Evolutionary conservation across 1,140 invertebrate species (phyloP), one percentile per base, ranked within the genome.

Genomic region (Linepithema humile): DNA sequence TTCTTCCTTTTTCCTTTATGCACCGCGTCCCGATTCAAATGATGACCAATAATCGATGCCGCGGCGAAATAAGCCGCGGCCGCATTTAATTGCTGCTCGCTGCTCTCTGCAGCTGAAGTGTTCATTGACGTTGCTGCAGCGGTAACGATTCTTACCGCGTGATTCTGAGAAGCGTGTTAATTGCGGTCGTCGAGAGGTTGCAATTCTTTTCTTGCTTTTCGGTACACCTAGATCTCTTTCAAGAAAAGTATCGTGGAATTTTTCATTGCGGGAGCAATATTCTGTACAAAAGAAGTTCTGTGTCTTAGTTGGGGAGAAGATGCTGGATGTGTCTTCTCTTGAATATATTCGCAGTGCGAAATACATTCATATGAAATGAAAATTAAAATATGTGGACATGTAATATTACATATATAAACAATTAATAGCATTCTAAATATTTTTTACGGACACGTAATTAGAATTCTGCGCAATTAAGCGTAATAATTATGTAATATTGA

Each of bases 11-110:
- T 3, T 50, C 35, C 45, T 38, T 26, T 15, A 32, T 32, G 45
- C 45, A 17, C 32, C 75, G 12, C 35, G 20, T 55, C 35, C 55
- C 64, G 12, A 70, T 80, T 80, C 64, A 70, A 69, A 80, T 50
- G 23, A 80, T 70, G 75, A 80, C 64, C 75, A 80, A 80, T 80
- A 80, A 80, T 80, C 75, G 64, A 80, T 80, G 64, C 75, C 23
- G 48, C 64, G 48, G 64, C 75, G n/a, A 29, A 80, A 29, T 80
- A 29, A 15, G 48, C 35, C 12, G 50, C 75, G n/a, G 35, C 12
- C 75, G 26, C 26, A 12, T 53, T 80, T 80, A 80, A 80, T 80
- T 80, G 75, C 48, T 48, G 38, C 59, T 77, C 62, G 17, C 17
- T 23, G 32, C 35, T 48, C 12, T 17, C 20, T 26, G 73, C 40